A percentile compares a stretch with the other conserved stretches of the same genome.
These are phyloP conservation scores for Tetragonula clypearis DNA, from an alignment of 1,140 invertebrate species.

Conservation along the genomic window DNA sequence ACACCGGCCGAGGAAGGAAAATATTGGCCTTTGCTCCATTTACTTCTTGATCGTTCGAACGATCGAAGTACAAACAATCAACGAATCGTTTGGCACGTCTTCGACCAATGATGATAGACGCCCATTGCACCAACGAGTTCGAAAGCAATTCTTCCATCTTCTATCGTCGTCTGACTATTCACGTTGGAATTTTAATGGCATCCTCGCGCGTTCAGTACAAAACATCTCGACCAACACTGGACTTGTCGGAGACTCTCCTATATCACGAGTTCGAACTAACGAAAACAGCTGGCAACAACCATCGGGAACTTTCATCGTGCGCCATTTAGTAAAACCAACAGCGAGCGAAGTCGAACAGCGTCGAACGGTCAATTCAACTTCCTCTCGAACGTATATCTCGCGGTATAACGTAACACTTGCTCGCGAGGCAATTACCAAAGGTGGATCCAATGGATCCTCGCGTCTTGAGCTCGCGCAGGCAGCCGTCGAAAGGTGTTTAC, in stretches of 20 bases:
- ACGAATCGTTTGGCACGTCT: neutral
- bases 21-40: neutral
- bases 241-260: neutral
- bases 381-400: neutral
- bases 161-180: neutral
- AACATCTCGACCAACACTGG: neutral
- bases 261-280: neutral
- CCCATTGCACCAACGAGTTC: neutral
- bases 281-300: neutral
- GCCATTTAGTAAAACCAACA: neutral
- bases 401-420: neutral
- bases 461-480: neutral
- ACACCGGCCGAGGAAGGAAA: neutral
- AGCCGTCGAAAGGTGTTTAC: conserved; percentile 19
- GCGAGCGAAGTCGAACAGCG: neutral
- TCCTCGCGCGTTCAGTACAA: neutral
- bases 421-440: neutral
- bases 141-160: neutral
- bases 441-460: neutral
- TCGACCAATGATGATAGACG: neutral
- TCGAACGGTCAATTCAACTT: neutral
- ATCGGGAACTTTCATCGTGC: neutral
- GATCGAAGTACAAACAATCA: neutral
- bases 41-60: neutral
- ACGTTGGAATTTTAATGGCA: neutral